A percentile compares a stretch with the other conserved stretches of the same genome.
These are phyloP conservation scores for Ammodytes marinus DNA, from an alignment of 2,113 vertebrate genomes.

Conservation along the genomic window DNA sequence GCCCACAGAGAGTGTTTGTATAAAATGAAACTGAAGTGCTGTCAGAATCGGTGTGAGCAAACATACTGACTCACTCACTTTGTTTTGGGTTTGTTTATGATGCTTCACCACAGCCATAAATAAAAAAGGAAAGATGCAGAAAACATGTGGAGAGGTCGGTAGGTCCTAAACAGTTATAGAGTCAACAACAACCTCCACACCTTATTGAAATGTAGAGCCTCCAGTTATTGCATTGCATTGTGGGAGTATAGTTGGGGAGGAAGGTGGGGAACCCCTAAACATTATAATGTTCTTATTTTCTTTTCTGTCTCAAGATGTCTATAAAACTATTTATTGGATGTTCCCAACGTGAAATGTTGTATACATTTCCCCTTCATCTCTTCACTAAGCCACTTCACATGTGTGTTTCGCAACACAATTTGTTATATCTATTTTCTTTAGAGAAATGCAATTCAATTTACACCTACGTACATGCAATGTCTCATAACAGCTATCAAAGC, in stretches of 20 bases:
- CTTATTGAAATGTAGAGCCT: neutral
- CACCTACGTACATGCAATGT: too few relatives aligned
- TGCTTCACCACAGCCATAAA: neutral
- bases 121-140: neutral
- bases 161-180: neutral
- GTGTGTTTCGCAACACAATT: too few relatives aligned
- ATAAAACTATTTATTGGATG: too few relatives aligned
- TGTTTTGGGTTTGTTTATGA: constrained; percentile 1
- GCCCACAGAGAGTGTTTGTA: constrained; percentile 17
- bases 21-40: constrained; percentile 11
- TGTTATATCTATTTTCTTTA: too few relatives aligned
- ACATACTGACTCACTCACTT: neutral
- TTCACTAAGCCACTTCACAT: too few relatives aligned
- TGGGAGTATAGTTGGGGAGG: neutral
- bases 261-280: too few relatives aligned
- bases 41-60: neutral
- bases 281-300: too few relatives aligned
- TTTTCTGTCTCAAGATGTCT: too few relatives aligned
- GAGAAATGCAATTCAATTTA: too few relatives aligned
- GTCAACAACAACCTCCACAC: neutral
- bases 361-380: too few relatives aligned
- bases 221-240: neutral
- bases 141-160: neutral
- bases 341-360: too few relatives aligned
- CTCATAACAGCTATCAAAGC: too few relatives aligned